A percentile compares a stretch with the other conserved stretches of the same genome.
Evolutionary conservation across 2,888 invertebrate species (phyloP).

Genomic region (Eupeodes latifasciatus): DNA sequence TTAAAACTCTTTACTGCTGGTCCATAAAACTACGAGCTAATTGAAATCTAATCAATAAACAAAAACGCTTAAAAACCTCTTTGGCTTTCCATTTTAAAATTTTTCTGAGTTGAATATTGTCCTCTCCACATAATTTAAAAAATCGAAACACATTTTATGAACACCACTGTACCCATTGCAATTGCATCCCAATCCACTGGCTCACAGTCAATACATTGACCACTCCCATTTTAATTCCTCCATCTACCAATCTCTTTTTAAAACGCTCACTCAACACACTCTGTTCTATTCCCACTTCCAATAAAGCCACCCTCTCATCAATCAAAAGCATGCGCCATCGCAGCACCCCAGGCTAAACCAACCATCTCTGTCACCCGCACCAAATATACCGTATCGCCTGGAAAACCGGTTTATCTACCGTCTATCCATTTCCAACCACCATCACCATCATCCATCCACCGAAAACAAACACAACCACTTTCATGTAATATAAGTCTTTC

Average conservation of each 20-base stretch:
- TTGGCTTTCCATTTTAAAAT: neutral
- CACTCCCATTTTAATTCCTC: conserved; percentile 39
- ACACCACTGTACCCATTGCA: conserved; percentile 54
- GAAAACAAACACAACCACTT: conserved; percentile 46
- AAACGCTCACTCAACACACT: conserved; percentile 14
- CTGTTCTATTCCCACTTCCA: conserved; percentile 28
- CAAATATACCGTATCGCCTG: conserved; percentile 7
- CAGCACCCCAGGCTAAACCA: conserved; percentile 63
- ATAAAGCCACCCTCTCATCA: conserved; percentile 36
- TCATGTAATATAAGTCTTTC: neutral
- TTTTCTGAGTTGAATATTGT: neutral
- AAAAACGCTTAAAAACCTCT: no score
- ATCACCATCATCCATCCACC: conserved; percentile 2
- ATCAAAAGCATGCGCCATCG: conserved; percentile 71
- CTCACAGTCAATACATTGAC: neutral
- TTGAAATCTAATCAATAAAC: no score
- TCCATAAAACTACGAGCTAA: no score
- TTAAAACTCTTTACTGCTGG: no score
- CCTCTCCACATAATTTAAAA: neutral
- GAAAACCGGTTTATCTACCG: conserved; percentile 61
- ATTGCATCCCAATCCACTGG: neutral
- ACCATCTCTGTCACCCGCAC: conserved; percentile 64
- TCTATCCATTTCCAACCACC: conserved; percentile 1
- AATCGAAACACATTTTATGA: neutral
- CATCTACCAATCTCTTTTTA: conserved; percentile 52